These are phyloP conservation scores for Endotricha flammealis DNA, from an alignment of 2,888 invertebrate species.

Conservation along the genomic window DNA sequence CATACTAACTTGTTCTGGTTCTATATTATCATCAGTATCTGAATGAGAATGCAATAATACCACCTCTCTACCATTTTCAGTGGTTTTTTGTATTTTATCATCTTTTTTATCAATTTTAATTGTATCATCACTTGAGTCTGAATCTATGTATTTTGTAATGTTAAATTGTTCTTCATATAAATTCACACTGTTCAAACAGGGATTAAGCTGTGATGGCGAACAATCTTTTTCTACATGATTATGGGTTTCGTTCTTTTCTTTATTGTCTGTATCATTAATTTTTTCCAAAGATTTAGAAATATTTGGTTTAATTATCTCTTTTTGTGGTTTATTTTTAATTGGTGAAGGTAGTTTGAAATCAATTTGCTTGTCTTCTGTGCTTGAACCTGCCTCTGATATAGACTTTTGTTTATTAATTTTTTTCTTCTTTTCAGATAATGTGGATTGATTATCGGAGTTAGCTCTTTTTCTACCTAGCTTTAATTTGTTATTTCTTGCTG, in stretches of 20 bases:
- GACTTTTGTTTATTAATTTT: constrained; percentile 8
- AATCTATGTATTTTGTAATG: constrained; percentile 34
- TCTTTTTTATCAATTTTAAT: constrained; percentile 14
- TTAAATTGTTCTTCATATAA: constrained; percentile 50
- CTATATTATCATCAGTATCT: background rate
- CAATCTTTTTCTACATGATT: background rate
- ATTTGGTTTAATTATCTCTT: background rate
- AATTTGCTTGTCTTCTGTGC: constrained; percentile 7
- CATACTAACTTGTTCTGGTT: no score
- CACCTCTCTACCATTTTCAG: constrained; percentile 1
- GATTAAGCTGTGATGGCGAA: constrained; percentile 28
- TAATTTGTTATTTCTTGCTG: constrained; percentile 13
- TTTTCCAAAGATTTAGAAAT: background rate
- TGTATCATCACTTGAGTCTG: constrained; percentile 31
- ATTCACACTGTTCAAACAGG: constrained; percentile 56
- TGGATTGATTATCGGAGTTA: constrained; percentile 6
- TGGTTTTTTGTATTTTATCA: constrained; percentile 6
- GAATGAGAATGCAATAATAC: background rate
- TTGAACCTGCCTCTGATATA: constrained; percentile 10
- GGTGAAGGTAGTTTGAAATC: background rate
- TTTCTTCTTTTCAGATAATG: constrained; percentile 5
- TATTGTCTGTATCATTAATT: background rate
- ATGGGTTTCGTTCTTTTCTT: background rate
- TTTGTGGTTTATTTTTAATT: background rate
- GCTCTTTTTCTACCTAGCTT: constrained; percentile 14